Conservation (phyloP, 2,888 invertebrate genomes). For the Panzeria rudis region DNA sequence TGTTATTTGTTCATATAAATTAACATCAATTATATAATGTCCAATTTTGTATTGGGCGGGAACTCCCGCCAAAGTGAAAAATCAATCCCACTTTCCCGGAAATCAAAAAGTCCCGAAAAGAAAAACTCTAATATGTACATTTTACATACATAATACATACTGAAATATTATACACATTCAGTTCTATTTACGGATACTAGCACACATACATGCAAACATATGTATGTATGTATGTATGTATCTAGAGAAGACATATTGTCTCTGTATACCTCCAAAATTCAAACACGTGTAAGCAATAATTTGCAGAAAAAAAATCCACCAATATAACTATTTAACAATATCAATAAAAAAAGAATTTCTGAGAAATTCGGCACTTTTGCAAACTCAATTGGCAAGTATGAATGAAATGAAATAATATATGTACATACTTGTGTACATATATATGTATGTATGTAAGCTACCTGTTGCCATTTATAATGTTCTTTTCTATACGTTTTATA, state of each 20-base stretch:
- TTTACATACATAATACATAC: no score
- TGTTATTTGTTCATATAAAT: no score
- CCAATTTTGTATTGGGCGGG: no score
- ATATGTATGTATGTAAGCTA: constrained; percentile 7
- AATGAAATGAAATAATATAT: constrained; percentile 15
- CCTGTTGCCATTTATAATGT: constrained; percentile 56
- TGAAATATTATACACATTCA: background rate
- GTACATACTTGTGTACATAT: no score
- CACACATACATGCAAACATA: background rate
- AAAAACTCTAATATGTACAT: no score
- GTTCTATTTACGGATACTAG: background rate
- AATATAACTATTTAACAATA: background rate
- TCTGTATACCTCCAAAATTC: background rate
- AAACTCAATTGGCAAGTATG: constrained; percentile 8
- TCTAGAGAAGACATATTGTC: background rate
- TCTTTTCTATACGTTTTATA: constrained; percentile 1
- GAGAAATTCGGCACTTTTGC: constrained; percentile 13
- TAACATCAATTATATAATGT: no score
- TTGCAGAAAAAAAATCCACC: background rate
- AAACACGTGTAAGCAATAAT: background rate
- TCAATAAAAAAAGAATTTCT: background rate
- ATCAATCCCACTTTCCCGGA: no score
- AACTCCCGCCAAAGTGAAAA: no score
- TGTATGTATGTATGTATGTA: background rate
- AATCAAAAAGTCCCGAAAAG: no score